Evolutionary conservation across 2,797 vertebrate species (phyloP), one percentile per base, ranked within the genome.

Genomic region (Crypturellus tataupa): DNA sequence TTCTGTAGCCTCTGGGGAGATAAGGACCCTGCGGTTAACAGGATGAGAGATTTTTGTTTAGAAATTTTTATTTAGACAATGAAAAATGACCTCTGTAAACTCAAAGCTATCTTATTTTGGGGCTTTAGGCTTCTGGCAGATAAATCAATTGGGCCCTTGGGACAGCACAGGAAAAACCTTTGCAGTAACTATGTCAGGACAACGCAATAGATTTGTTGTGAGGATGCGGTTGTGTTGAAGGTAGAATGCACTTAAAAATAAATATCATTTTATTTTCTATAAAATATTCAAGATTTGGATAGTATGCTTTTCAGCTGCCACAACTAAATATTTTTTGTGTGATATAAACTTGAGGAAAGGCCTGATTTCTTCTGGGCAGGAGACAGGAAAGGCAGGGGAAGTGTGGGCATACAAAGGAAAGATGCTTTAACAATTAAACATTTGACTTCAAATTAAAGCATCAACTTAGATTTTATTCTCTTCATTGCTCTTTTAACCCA

Each of bases 11-110:
- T 98, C 98, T 97, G 97, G 98, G 98, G 98, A 98, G 98, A 98
- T 98, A 98, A 98, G 98, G 98, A 98, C 98, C 98, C 98, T 97
- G 98, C 98, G 97, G 98, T 98, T 98, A 98, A 98, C 98, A 98
- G 98, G 98, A 98, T 98, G 98, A 98, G 98, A 98, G 98, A 98
- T 98, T 98, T 98, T 98, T 98, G 98, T 98, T 98, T 98, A 98
- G 98, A 98, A 98, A 98, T 98, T 98, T 98, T 98, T 98, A 98
- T 98, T 98, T 98, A 98, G 98, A 98, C 98, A 98, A 98, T 98
- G 98, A 98, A 98, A 98, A 98, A 98, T 98, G 98, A 98, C 98
- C 98, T 98, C 98, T 98, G 98, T 98, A 98, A 98, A 98, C 98
- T 98, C 98, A 98, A 98, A 98, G 98, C 98, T 98, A 98, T 98